Evolutionary conservation across 1,140 invertebrate species (phyloP).

Genomic region (Hesperophylax magnus): DNA sequence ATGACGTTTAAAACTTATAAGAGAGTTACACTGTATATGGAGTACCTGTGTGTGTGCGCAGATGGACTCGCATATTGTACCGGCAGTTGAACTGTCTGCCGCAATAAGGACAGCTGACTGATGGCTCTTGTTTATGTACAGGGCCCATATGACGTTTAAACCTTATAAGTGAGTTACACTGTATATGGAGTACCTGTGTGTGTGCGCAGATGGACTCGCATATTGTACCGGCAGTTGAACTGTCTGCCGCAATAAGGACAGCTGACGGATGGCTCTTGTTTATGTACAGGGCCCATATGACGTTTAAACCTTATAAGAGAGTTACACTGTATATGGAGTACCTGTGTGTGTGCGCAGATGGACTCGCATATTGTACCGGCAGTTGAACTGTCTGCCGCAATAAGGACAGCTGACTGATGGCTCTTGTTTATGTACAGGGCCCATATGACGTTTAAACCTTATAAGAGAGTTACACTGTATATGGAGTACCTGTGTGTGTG

Average conservation of each 20-base stretch:
- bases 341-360: constrained; percentile 23
- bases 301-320: background rate
- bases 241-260: background rate
- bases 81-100: background rate
- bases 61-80: background rate
- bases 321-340: background rate
- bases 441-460: background rate
- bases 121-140: background rate
- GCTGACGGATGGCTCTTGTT: too few relatives aligned
- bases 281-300: background rate
- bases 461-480: too few relatives aligned
- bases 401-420: background rate
- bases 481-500: background rate
- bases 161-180: too few relatives aligned
- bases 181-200: background rate
- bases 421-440: background rate
- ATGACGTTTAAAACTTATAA: too few relatives aligned
- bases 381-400: background rate
- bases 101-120: background rate
- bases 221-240: background rate
- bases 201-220: constrained; percentile 1
- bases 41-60: constrained; percentile 17
- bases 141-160: background rate
- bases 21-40: too few relatives aligned
- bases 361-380: background rate